Evolutionary conservation across 2,113 vertebrate genomes (phyloP).

Genomic region (Poeciliopsis prolifica): DNA sequence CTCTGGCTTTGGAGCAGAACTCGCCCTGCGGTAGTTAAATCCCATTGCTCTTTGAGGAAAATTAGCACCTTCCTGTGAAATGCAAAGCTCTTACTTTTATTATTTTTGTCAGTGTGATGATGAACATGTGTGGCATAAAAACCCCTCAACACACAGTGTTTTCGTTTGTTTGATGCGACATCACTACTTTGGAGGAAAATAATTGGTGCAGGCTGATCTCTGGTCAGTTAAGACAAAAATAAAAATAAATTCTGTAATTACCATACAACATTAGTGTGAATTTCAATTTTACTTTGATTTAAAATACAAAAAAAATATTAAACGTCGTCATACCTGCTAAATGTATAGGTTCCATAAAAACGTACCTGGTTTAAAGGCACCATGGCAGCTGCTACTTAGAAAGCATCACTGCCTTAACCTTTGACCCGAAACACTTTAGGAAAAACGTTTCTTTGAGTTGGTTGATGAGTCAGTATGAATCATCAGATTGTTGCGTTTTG

Average conservation of each 20-base stretch:
- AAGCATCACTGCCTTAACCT: not conserved
- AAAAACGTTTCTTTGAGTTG: not conserved
- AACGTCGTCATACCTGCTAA: constrained; percentile 4
- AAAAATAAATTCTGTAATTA: not conserved
- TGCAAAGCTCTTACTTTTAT: not conserved
- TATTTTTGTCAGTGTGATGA: not conserved
- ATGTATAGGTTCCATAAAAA: constrained; percentile 1
- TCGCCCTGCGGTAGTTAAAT: constrained; percentile 18
- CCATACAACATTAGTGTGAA: no score
- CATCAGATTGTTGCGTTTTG: not conserved
- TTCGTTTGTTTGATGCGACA: not conserved
- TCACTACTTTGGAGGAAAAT: not conserved
- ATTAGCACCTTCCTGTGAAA: constrained; percentile 26
- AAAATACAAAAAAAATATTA: not conserved
- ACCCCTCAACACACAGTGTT: not conserved
- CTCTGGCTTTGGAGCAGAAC: constrained; percentile 13
- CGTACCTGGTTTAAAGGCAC: constrained; percentile 59
- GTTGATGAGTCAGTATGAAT: constrained; percentile 1
- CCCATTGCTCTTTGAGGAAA: constrained; percentile 15
- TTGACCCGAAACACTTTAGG: not conserved
- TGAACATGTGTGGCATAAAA: not conserved
- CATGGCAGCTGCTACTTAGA: constrained; percentile 49
- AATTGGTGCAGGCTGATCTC: constrained; percentile 15
- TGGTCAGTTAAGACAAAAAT: constrained; percentile 5
- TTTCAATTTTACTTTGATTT: constrained; percentile 2